These are phyloP conservation scores for Lethenteron camtschaticum DNA, from an alignment of 2,113 vertebrate genomes.

Conservation along the genomic window DNA sequence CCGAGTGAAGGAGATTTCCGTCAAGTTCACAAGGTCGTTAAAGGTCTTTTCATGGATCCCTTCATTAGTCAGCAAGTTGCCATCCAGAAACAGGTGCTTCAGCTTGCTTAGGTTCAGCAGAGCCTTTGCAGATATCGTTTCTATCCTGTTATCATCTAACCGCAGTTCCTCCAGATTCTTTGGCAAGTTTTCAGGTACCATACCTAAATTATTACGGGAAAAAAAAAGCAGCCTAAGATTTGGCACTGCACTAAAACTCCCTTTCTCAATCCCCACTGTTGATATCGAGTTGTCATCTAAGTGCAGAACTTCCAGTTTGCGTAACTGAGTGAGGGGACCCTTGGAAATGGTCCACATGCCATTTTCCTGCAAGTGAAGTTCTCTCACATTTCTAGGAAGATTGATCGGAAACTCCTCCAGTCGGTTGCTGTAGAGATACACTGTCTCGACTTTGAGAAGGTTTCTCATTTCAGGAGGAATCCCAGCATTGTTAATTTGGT, in stretches of 20 bases:
- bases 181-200: constrained; percentile 70
- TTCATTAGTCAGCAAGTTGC: constrained; percentile 76
- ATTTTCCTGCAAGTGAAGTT: constrained; percentile 92
- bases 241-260: constrained; percentile 68
- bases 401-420: constrained; percentile 93
- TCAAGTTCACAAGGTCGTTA: constrained; percentile 55
- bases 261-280: constrained; percentile 83
- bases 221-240: constrained; percentile 86
- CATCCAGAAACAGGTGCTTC: constrained; percentile 72
- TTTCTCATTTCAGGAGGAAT: constrained; percentile 79
- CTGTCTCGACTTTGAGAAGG: constrained; percentile 64
- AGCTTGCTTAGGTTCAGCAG: constrained; percentile 77
- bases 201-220: constrained; percentile 92
- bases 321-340: constrained; percentile 62
- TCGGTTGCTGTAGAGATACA: constrained; percentile 84
- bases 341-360: constrained; percentile 96
- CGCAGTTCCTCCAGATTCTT: constrained; percentile 65
- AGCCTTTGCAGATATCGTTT: constrained; percentile 63
- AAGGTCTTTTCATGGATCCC: constrained; percentile 75
- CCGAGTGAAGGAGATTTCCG: constrained; percentile 66
- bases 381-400: constrained; percentile 63
- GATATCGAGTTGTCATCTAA: constrained; percentile 95
- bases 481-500: constrained; percentile 99
- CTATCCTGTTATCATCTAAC: constrained; percentile 82
- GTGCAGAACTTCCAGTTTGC: constrained; percentile 69